Evolutionary conservation across 30 jellyfish, hydroid and myxozoan genomes (phyloP).

Genomic region (Turritopsis rubra): DNA sequence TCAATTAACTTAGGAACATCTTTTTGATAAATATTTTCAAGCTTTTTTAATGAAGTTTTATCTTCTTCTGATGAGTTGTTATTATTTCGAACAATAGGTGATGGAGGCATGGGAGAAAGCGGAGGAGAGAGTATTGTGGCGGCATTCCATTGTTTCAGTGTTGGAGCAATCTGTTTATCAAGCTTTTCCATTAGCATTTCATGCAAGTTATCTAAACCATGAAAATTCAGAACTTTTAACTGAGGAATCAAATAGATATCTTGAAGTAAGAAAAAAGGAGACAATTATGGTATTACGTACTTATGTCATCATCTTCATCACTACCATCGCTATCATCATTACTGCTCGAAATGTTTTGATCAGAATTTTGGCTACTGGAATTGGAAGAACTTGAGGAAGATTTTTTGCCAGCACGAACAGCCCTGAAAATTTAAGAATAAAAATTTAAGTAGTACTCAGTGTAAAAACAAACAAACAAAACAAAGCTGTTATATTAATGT

Average conservation of each 20-base stretch:
- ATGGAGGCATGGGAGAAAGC: conserved; percentile 69
- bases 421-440: neutral
- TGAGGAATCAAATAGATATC: no score
- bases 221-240: no score
- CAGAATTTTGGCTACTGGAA: neutral
- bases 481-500: neutral
- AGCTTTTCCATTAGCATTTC: neutral
- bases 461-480: neutral
- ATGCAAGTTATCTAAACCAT: neutral
- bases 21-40: no score
- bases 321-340: neutral
- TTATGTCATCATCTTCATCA: neutral
- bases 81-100: conserved; percentile 31
- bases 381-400: neutral
- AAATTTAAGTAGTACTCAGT: neutral
- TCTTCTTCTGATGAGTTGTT: neutral
- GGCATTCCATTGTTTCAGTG: neutral
- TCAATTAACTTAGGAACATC: neutral
- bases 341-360: neutral
- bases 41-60: neutral
- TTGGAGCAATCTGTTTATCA: neutral
- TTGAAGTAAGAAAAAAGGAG: no score
- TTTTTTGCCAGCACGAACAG: neutral
- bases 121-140: conserved; percentile 58
- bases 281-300: no score